These are phyloP conservation scores for Gasteruption jaculator DNA, from an alignment of 2,888 invertebrate genomes.

Conservation along the genomic window DNA sequence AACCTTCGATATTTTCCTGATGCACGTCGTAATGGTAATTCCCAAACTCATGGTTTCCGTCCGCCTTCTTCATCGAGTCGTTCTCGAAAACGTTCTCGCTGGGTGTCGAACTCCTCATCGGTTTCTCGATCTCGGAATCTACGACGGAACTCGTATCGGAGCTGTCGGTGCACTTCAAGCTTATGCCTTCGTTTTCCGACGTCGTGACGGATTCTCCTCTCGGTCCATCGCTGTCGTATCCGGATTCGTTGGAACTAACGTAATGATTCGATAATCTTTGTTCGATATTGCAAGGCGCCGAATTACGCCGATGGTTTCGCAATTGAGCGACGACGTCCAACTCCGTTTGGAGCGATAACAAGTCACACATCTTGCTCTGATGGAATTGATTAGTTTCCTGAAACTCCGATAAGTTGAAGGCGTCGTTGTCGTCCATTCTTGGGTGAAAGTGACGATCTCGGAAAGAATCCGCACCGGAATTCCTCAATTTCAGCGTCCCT, in stretches of 20 bases:
- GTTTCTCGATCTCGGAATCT: constrained; percentile 56
- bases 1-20: constrained; percentile 36
- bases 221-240: constrained; percentile 74
- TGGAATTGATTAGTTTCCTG: too few species aligned
- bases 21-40: constrained; percentile 15
- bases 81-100: constrained; percentile 23
- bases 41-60: constrained; percentile 13
- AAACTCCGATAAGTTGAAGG: too few species aligned
- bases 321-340: constrained; percentile 32
- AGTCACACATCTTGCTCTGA: too few species aligned
- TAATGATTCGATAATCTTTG: constrained; percentile 58
- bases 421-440: too few species aligned
- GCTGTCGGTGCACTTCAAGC: constrained; percentile 40
- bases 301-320: constrained; percentile 38
- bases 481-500: too few species aligned
- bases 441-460: too few species aligned
- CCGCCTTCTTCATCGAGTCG: constrained; percentile 5
- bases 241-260: constrained; percentile 78
- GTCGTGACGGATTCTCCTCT: constrained; percentile 42
- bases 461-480: too few species aligned
- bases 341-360: constrained; percentile 28
- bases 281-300: constrained; percentile 42
- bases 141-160: constrained; percentile 46
- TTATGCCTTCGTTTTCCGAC: constrained; percentile 40
- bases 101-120: constrained; percentile 48